These are phyloP conservation scores for Daboia siamensis DNA, from an alignment of 2,113 vertebrate species.

Conservation along the genomic window DNA sequence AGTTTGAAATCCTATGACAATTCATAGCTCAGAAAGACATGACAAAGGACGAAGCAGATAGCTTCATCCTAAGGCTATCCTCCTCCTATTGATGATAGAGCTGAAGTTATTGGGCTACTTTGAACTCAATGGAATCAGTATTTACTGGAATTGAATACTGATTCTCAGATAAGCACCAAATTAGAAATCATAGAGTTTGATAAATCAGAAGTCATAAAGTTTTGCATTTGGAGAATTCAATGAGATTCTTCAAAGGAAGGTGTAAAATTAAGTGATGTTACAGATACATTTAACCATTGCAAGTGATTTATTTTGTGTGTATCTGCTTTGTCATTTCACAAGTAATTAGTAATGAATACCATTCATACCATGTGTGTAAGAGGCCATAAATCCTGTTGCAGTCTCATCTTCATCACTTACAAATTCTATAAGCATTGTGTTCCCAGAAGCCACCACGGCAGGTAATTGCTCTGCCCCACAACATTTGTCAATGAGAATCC, in stretches of 20 bases:
- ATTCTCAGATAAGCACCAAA: background rate
- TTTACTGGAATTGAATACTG: background rate
- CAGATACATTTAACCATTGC: background rate
- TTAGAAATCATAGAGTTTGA: background rate
- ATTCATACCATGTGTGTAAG: slow-evolving; percentile 59
- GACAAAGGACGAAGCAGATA: background rate
- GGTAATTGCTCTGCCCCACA: slow-evolving; percentile 53
- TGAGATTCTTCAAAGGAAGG: background rate
- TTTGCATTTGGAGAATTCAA: background rate
- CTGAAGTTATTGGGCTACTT: too few species aligned
- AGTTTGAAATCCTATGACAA: background rate
- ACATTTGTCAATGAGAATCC: slow-evolving; percentile 56
- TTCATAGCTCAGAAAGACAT: background rate
- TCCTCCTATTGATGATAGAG: background rate
- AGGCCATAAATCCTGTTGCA: slow-evolving; percentile 61
- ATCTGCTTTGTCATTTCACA: background rate
- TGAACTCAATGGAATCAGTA: background rate
- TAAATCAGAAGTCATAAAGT: background rate
- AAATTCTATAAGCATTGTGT: slow-evolving; percentile 58
- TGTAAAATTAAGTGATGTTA: background rate
- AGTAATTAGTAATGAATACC: background rate
- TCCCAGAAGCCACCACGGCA: slow-evolving; percentile 51
- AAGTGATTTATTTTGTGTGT: background rate
- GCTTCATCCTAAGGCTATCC: background rate
- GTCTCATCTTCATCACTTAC: slow-evolving; percentile 41